A percentile compares a stretch with the other conserved stretches of the same genome.
phyloP scores from a whole-genome alignment of 2,113 vertebrate species.

The Eleginops maclovinus region DNA sequence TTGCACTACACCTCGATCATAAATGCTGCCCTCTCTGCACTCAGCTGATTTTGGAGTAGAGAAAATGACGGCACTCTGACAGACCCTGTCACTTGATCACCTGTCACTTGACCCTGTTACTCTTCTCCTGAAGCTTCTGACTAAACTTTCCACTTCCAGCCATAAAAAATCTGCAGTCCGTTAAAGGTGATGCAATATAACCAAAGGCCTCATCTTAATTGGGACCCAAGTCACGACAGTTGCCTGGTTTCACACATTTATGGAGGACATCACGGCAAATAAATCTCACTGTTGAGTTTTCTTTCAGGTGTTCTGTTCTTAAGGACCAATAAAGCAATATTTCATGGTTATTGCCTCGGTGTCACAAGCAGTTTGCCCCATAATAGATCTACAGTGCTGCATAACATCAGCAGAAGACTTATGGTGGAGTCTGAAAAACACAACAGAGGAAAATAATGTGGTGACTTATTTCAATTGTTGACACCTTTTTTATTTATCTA shows the following conservation, averaged over 20 bases:
- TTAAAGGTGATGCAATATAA: constrained; percentile 8
- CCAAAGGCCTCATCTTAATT: constrained; percentile 43
- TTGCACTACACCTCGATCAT: background rate
- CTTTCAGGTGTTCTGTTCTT: constrained; percentile 35
- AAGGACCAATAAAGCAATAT: constrained; percentile 35
- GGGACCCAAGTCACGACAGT: constrained; percentile 38
- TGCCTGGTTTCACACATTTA: constrained; percentile 34
- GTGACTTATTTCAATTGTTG: background rate
- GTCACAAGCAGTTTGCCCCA: constrained; percentile 29
- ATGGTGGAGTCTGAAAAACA: background rate
- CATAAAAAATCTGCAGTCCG: background rate
- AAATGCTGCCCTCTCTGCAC: background rate
- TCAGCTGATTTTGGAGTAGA: background rate
- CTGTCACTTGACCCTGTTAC: constrained; percentile 16
- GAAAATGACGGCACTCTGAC: background rate
- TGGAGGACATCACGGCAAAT: constrained; percentile 43
- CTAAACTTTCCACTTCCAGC: constrained; percentile 6
- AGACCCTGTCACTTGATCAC: background rate
- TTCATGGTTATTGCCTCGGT: constrained; percentile 43
- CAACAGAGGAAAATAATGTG: background rate
- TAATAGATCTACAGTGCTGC: constrained; percentile 21
- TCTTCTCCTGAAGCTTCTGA: background rate
- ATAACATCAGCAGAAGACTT: constrained; percentile 27
- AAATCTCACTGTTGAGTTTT: constrained; percentile 44
- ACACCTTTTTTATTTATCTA: no score